Percentiles rank a stretch among this genome's conserved stretches.
These are phyloP conservation scores for Thecocarcelia acutangulata DNA, from an alignment of 2,888 invertebrate genomes.

Conservation along the genomic window DNA sequence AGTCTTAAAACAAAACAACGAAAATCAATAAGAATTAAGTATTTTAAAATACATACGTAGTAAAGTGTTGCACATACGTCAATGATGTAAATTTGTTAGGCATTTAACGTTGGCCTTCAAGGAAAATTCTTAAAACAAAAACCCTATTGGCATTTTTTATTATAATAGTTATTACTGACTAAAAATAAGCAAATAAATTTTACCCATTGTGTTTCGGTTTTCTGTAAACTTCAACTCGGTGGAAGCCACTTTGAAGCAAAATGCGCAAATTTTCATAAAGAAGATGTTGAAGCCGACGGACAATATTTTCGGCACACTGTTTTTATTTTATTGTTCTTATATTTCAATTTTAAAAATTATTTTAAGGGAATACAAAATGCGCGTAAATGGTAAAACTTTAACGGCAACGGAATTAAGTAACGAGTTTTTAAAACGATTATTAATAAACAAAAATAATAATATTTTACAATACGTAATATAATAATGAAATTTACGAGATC, in stretches of 20 bases:
- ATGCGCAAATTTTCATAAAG: constrained; percentile 21
- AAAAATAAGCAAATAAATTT: constrained; percentile 5
- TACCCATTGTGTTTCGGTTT: constrained; percentile 63
- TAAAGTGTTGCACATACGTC: too few species aligned
- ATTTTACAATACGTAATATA: constrained; percentile 10
- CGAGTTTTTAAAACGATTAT: background rate
- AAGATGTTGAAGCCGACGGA: background rate
- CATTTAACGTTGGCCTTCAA: too few species aligned
- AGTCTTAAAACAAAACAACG: too few species aligned
- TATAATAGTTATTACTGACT: background rate
- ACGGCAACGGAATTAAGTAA: constrained; percentile 26
- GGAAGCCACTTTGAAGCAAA: constrained; percentile 53
- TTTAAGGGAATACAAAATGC: constrained; percentile 28
- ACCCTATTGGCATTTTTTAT: too few species aligned
- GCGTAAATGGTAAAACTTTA: constrained; percentile 44
- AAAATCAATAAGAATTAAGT: too few species aligned
- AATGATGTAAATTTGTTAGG: too few species aligned
- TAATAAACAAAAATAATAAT: too few species aligned
- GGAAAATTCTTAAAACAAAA: too few species aligned
- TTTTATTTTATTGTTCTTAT: too few species aligned
- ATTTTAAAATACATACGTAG: too few species aligned
- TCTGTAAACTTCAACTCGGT: constrained; percentile 45
- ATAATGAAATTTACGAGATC: constrained; percentile 40
- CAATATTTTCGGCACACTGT: constrained; percentile 16
- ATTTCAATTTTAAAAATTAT: constrained; percentile 24